phyloP scores from a whole-genome alignment of 2,888 invertebrate species.

The Phyllotreta striolata region DNA sequence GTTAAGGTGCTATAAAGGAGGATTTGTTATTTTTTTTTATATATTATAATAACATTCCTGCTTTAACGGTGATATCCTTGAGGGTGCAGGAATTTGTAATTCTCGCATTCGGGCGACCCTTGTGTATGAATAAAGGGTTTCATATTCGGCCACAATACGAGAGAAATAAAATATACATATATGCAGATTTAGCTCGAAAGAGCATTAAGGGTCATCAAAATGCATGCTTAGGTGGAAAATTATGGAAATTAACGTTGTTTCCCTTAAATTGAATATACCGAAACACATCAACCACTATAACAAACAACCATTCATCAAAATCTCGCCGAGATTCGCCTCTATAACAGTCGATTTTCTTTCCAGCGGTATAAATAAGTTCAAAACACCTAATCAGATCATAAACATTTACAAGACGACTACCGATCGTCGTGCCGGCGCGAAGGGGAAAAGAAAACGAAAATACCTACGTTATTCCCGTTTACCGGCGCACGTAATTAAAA shows the following conservation, averaged over 20 bases:
- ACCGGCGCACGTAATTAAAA: conserved; percentile 20
- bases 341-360: neutral
- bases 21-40: too few relatives aligned
- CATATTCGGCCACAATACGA: neutral
- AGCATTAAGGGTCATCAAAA: conserved; percentile 3
- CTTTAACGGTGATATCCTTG: too few relatives aligned
- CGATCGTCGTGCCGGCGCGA: neutral
- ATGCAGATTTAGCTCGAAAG: conserved; percentile 1
- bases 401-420: neutral
- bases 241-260: conserved; percentile 9
- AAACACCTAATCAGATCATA: conserved; percentile 7
- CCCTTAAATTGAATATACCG: neutral
- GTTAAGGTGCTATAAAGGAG: too few relatives aligned
- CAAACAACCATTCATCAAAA: neutral
- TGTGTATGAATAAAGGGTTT: conserved; percentile 6
- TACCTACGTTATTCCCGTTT: conserved; percentile 17
- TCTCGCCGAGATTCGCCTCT: neutral
- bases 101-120: too few relatives aligned
- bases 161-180: neutral
- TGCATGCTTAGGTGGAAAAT: conserved; percentile 10
- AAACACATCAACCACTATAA: too few relatives aligned
- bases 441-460: conserved; percentile 13
- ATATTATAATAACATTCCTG: too few relatives aligned
- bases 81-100: too few relatives aligned
- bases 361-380: conserved; percentile 3